Base-by-base conservation (phyloP, 2,797 vertebrate genomes). In the Fringilla coelebs region DNA sequence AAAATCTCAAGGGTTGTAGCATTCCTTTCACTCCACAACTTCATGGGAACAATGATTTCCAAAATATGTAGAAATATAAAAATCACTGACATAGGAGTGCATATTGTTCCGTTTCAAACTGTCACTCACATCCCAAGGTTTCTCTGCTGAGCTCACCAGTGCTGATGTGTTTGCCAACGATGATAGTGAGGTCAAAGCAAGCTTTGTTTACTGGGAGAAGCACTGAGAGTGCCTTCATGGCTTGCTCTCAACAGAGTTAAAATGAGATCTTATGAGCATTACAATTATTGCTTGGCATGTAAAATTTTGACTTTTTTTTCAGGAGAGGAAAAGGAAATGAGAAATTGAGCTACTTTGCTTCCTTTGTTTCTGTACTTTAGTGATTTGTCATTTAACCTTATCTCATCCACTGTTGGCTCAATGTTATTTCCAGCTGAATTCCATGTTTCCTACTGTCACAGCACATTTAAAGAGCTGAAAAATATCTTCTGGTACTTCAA, bases 401-500 rank as follows among this genome's bases (percentile, higher is more conserved):
- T 97, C 88, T 90, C 36, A 20, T 79, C 76, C 92, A 68, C 40
- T 43, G 38, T 29, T 93, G 79, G 79, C 52, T 95, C 48, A 75
- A 4, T 4, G 38, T 80, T 77, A 71, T 82, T 95, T 93, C 46
- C 62, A 51, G 18, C n/a, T 66, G 38, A 91, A 85, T 45, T n/a
- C 34, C 57, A 51, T 49, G 26, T 68, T 94, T 94, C 41, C 83
- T 88, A 71, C 75, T 78, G 85, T 54, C 57, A 49, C 61, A 68
- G 65, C 28, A 67, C 7, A 29, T 43, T 45, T 41, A 43, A 72
- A 82, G 57, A 93, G 16, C 22, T 76, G 77, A 67, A 96, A 97
- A 94, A 41, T 32, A 15, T 57, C 93, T 94, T 95, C 80, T 43
- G 68, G n/a, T 57, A 18, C 74, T 96, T 96, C 61, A 94, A 78